Conservation (phyloP, 92 coral and sea anemone genomes). For the Desmophyllum pertusum region DNA sequence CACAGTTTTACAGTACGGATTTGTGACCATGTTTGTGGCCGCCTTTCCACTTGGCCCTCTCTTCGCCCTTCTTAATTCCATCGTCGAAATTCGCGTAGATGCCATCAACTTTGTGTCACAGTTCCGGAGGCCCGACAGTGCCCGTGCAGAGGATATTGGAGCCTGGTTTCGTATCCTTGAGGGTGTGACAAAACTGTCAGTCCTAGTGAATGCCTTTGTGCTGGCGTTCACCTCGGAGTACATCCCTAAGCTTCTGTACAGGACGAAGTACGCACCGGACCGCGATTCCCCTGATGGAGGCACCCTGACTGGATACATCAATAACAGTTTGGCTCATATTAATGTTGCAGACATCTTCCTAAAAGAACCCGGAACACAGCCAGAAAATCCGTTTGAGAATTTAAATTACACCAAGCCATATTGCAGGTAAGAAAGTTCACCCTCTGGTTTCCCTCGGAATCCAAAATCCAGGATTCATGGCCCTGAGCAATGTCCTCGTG, state of each 20-base stretch:
- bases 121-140: constrained; percentile 89
- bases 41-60: constrained; percentile 97
- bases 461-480: no score
- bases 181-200: constrained; percentile 73
- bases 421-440: constrained; percentile 16
- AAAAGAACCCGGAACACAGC: constrained; percentile 61
- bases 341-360: constrained; percentile 21
- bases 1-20: constrained; percentile 91
- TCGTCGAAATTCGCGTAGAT: constrained; percentile 93
- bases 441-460: no score
- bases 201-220: constrained; percentile 83
- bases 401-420: constrained; percentile 28
- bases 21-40: constrained; percentile 96
- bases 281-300: constrained; percentile 37
- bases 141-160: constrained; percentile 91
- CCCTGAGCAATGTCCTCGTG: no score
- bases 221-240: constrained; percentile 89
- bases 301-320: constrained; percentile 61
- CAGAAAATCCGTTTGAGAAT: constrained; percentile 48
- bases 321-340: constrained; percentile 67
- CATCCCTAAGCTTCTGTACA: constrained; percentile 80
- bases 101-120: constrained; percentile 98
- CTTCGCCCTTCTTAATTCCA: constrained; percentile 81
- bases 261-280: constrained; percentile 50
- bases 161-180: constrained; percentile 85